phyloP scores from a whole-genome alignment of 1,140 invertebrate species.

The Philotrypesis tridentata region DNA sequence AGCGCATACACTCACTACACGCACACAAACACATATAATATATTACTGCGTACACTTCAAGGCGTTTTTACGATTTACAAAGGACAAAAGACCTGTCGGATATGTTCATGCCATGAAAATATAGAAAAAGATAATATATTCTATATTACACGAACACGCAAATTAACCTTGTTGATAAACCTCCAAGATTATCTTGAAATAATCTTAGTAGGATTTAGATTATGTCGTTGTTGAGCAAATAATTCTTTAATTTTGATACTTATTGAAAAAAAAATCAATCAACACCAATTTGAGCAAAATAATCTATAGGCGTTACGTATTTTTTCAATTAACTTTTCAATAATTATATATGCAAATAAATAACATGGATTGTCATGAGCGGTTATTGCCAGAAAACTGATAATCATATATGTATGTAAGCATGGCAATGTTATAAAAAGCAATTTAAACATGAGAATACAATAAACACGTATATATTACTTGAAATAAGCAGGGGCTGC shows the following conservation, averaged over 20 bases:
- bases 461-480: background rate
- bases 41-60: slow-evolving; percentile 26
- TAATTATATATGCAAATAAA: background rate
- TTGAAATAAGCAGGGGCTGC: background rate
- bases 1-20: background rate
- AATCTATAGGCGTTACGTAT: background rate
- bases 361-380: background rate
- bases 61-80: slow-evolving; percentile 36
- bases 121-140: background rate
- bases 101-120: background rate
- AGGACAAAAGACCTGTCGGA: background rate
- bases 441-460: slow-evolving; percentile 9
- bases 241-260: background rate
- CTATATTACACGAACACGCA: background rate
- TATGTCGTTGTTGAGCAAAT: background rate
- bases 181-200: background rate
- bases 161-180: background rate
- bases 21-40: background rate
- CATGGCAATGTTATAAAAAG: background rate
- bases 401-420: background rate
- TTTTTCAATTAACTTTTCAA: background rate
- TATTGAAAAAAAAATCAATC: background rate
- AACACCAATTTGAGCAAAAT: background rate
- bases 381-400: slow-evolving; percentile 1
- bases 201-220: background rate